Percentiles rank a stretch among this genome's conserved stretches.
Conservation (phyloP, 92 coral and sea anemone genomes). For the Metridium senile region DNA sequence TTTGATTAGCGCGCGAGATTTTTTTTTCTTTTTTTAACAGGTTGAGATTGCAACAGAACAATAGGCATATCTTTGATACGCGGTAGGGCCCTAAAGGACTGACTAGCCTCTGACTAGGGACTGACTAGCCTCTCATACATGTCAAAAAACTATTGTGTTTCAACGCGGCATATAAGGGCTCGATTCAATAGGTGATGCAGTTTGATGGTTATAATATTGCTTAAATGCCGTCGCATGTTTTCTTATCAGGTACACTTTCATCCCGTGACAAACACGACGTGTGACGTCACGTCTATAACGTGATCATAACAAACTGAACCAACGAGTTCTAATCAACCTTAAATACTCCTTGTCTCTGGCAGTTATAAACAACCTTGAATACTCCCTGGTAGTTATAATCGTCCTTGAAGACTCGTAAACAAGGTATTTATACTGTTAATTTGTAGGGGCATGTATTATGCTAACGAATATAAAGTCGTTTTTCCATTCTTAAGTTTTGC, state of each 20-base stretch:
- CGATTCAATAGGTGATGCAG: background rate
- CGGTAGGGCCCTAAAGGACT: too few species aligned
- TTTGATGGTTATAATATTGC: background rate
- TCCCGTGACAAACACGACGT: background rate
- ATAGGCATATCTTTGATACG: too few species aligned
- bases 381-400: background rate
- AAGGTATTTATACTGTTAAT: background rate
- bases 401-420: background rate
- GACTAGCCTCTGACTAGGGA: too few species aligned
- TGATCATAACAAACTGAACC: background rate
- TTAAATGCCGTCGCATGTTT: background rate
- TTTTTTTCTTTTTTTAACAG: too few species aligned
- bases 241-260: background rate
- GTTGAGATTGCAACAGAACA: too few species aligned
- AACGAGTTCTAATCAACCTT: background rate
- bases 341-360: background rate
- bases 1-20: too few species aligned
- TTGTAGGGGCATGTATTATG: background rate
- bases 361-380: background rate
- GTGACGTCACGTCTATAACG: conserved; percentile 12
- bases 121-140: too few species aligned
- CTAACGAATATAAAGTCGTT: too few species aligned
- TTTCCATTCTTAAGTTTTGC: background rate
- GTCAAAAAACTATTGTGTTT: background rate
- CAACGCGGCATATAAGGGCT: background rate